Base-by-base conservation (phyloP, 2,113 vertebrate genomes). In the Salvator merianae region DNA sequence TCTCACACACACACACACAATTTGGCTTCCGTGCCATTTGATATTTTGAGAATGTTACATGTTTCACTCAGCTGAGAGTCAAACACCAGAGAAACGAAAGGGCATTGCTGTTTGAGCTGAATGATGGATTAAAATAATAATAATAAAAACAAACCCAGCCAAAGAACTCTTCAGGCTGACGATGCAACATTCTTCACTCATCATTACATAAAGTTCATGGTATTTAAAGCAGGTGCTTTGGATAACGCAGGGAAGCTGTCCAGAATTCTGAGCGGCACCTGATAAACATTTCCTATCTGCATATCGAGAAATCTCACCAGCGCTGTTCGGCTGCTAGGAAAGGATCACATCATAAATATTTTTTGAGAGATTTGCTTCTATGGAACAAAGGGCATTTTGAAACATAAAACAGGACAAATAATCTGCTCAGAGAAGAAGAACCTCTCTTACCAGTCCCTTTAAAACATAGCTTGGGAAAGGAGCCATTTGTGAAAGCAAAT, bases 211-310 rank as follows among this genome's bases (percentile, higher is more conserved):
- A 82, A 85, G 84, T 55, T 71, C 5, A 13, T 55, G 62, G 20
- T 79, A 68, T 78, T 88, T 86, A 30, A 84, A 84, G 87, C 8
- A 78, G 59, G 34, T 20, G 38, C 74, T 84, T 85, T 73, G 79
- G 65, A 65, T 65, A 74, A 65, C 81, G 65, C 71, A 3, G 34
- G 9, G 14, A 65, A 65, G n/a, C 36, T 71, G 7, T 24, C 22
- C 36, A 43, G 84, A 53, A 3, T 9, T 85, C 65, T 79, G 77
- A 59, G 53, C 43, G 36, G 16, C 30, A 72, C 12, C 36, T 16
- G 26, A 43, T 1, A 47, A 30, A 22, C 14, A 0, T 63, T 86
- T 34, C 24, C 1, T 5, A 3, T 20, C 3, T 8, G 24, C 55
- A 1, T 7, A n/a, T 72, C 16, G 36, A 63, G 76, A 53, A 68